These are phyloP conservation scores for Myotis davidii DNA, from an alignment of 2,113 vertebrate genomes.

Conservation along the genomic window DNA sequence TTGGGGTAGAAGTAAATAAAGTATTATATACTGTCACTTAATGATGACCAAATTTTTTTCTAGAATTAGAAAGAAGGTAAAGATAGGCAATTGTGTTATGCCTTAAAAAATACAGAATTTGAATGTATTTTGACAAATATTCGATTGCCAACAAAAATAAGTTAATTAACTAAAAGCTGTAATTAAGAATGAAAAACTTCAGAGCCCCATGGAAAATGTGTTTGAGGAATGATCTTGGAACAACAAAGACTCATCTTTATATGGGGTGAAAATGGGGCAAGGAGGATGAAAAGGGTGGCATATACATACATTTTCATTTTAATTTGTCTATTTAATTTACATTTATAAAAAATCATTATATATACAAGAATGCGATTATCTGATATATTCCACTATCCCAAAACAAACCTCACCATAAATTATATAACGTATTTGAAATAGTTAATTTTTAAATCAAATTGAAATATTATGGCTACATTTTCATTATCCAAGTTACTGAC, in stretches of 20 bases:
- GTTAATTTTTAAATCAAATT: neutral
- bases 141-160: neutral
- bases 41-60: neutral
- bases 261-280: neutral
- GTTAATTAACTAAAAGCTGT: neutral
- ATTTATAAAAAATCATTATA: neutral
- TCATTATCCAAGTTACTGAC: neutral
- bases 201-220: neutral
- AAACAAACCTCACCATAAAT: neutral
- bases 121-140: neutral
- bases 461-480: neutral
- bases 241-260: neutral
- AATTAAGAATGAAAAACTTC: neutral
- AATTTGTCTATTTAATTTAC: neutral
- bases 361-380: neutral
- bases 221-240: neutral
- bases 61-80: neutral
- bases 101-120: neutral
- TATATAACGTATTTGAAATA: neutral
- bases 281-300: neutral
- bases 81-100: neutral
- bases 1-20: neutral
- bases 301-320: neutral
- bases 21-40: neutral
- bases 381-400: neutral